Evolutionary conservation across 2,797 vertebrate genomes (phyloP).

Genomic region (Rousettus madagascariensis): DNA sequence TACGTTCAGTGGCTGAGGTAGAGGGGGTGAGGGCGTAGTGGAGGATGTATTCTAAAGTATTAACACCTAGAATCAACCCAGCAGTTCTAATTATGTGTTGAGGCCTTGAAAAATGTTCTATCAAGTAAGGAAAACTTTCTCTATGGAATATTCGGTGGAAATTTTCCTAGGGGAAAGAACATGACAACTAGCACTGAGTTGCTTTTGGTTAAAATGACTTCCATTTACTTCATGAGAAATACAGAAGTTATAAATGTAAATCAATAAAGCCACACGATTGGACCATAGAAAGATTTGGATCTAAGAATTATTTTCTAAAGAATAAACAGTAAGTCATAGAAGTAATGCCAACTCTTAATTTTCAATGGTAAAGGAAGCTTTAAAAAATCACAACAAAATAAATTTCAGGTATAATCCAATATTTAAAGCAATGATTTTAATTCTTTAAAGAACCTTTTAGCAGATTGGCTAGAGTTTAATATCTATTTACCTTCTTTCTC

Average conservation of each 20-base stretch:
- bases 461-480: neutral
- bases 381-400: conserved; percentile 38
- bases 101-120: neutral
- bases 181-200: neutral
- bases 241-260: neutral
- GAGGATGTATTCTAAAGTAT: neutral
- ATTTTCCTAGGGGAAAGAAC: neutral
- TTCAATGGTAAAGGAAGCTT: neutral
- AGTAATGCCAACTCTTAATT: neutral
- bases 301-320: neutral
- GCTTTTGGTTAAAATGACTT: neutral
- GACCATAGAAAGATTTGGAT: neutral
- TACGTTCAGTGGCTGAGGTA: neutral
- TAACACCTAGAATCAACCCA: neutral
- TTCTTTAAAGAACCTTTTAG: conserved; percentile 13
- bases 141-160: neutral
- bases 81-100: neutral
- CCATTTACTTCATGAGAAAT: neutral
- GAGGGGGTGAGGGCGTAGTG: too few species aligned
- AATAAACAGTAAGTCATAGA: neutral
- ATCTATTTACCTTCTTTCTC: conserved; percentile 16
- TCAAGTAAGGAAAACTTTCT: conserved; percentile 20
- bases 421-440: conserved; percentile 42
- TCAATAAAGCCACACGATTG: neutral
- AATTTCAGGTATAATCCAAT: conserved; percentile 21